phyloP scores from a whole-genome alignment of 2,113 vertebrate genomes.

The Recurvirostra avosetta region DNA sequence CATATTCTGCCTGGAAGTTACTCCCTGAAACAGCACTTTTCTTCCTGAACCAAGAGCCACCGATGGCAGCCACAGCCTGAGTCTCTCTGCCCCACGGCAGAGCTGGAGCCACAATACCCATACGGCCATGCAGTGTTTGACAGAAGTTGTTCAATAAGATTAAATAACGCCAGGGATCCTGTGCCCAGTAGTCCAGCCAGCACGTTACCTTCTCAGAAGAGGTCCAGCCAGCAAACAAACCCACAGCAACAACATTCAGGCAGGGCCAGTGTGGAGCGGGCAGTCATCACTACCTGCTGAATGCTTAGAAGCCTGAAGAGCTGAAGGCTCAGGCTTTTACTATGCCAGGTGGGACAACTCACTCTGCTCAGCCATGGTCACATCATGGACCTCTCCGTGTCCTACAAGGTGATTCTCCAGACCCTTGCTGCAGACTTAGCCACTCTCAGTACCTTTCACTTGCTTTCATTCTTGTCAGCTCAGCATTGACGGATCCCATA shows the following conservation, averaged over 20 bases:
- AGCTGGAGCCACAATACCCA: background rate
- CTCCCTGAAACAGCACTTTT: background rate
- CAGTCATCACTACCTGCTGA: background rate
- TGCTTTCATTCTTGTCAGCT: background rate
- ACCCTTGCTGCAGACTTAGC: background rate
- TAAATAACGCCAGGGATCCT: background rate
- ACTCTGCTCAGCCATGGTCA: background rate
- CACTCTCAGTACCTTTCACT: background rate
- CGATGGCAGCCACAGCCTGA: background rate
- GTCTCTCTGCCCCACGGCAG: background rate
- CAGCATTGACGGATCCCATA: background rate
- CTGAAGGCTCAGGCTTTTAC: background rate
- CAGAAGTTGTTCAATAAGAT: background rate
- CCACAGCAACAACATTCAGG: background rate
- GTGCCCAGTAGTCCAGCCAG: background rate
- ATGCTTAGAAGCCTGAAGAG: background rate
- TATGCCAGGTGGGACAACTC: background rate
- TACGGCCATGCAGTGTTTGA: background rate
- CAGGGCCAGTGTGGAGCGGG: background rate
- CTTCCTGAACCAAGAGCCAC: background rate
- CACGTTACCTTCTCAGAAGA: background rate
- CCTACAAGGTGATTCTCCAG: background rate
- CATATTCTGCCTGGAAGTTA: background rate
- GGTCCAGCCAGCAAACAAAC: background rate
- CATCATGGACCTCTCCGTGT: background rate